Conservation (phyloP, 2,797 vertebrate species). For the Menidia menidia region DNA sequence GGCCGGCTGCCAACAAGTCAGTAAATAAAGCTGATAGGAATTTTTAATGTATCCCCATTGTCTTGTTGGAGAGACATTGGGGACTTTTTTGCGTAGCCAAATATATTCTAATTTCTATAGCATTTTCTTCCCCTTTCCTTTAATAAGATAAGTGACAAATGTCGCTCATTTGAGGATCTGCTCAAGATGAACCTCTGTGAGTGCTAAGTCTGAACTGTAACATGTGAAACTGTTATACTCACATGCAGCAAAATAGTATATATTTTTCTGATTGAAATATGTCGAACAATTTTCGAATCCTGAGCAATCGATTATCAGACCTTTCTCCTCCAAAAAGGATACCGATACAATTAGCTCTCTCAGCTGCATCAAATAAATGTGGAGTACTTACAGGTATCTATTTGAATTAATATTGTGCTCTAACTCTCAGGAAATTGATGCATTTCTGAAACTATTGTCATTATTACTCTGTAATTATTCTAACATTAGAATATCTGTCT, state of each 20-base stretch:
- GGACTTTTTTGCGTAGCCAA: neutral
- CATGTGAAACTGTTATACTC: neutral
- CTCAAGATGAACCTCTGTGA: neutral
- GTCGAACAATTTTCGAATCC: neutral
- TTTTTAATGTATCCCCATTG: conserved; percentile 1
- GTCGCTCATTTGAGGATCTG: neutral
- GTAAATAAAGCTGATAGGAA: conserved; percentile 8
- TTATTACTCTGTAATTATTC: neutral
- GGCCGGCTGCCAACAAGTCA: conserved; percentile 39
- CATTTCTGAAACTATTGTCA: no score
- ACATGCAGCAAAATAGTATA: neutral
- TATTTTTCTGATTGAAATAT: neutral
- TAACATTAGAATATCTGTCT: neutral
- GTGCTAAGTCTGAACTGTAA: neutral
- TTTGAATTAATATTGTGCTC: neutral
- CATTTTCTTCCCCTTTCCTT: neutral
- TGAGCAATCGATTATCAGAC: neutral
- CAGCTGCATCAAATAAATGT: neutral
- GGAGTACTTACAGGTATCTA: neutral
- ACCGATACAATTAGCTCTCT: neutral
- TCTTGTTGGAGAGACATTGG: neutral
- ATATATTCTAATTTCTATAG: neutral
- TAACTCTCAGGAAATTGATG: no score
- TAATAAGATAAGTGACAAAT: neutral
- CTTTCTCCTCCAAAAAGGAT: neutral